Evolutionary conservation across 2,888 invertebrate species (phyloP).

Genomic region (Plemyria rubiginata): DNA sequence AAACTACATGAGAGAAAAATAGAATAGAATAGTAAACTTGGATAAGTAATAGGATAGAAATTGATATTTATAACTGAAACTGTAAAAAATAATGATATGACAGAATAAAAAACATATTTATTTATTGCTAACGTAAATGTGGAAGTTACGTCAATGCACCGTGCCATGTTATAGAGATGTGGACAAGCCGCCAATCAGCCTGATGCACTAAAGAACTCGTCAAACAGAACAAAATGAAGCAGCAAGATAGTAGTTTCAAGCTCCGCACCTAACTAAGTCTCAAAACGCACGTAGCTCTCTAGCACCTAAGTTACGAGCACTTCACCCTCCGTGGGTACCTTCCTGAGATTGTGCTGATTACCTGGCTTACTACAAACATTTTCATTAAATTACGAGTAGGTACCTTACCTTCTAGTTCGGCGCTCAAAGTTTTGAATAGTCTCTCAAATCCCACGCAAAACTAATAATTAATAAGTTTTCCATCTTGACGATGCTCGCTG

Average conservation of each 20-base stretch:
- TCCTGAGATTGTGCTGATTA: slow-evolving; percentile 21
- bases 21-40: too few relatives aligned
- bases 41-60: too few relatives aligned
- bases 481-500: neutral
- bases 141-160: too few relatives aligned
- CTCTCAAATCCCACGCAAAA: slow-evolving; percentile 16
- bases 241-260: neutral
- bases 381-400: slow-evolving; percentile 25
- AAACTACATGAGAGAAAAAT: too few relatives aligned
- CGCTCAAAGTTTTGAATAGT: slow-evolving; percentile 22
- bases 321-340: slow-evolving; percentile 15
- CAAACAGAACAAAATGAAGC: too few relatives aligned
- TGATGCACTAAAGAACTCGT: too few relatives aligned
- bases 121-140: too few relatives aligned
- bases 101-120: too few relatives aligned
- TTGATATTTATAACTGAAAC: too few relatives aligned
- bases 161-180: too few relatives aligned
- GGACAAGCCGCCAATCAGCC: too few relatives aligned
- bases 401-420: slow-evolving; percentile 8
- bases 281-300: slow-evolving; percentile 27
- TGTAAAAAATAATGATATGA: too few relatives aligned
- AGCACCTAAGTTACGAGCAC: slow-evolving; percentile 27
- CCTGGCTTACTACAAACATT: slow-evolving; percentile 29
- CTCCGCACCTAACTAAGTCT: slow-evolving; percentile 10
- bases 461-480: slow-evolving; percentile 26